Evolutionary conservation across 2,113 vertebrate genomes (phyloP).

Genomic region (Saccopteryx leptura): DNA sequence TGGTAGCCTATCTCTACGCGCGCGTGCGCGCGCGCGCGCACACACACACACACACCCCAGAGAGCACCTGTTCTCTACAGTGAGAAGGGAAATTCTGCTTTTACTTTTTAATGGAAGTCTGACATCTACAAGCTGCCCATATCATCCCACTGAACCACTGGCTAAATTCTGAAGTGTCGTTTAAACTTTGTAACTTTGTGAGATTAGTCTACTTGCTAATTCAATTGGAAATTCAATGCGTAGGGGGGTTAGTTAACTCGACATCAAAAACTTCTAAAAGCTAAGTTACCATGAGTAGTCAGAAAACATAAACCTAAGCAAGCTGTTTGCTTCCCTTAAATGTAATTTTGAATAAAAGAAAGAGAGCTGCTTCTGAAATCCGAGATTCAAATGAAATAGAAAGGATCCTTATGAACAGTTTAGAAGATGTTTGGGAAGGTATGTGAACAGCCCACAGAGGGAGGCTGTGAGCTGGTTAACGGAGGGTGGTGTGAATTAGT

Average conservation of each 20-base stretch:
- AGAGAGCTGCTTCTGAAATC: conserved; percentile 7
- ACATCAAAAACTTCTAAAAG: conserved; percentile 10
- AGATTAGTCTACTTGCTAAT: background rate
- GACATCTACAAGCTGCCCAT: background rate
- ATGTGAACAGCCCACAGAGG: background rate
- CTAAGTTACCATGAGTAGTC: background rate
- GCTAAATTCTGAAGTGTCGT: background rate
- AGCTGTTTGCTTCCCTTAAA: background rate
- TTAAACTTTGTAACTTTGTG: conserved; percentile 3
- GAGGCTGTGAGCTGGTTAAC: background rate
- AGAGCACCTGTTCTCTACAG: background rate
- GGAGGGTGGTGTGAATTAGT: background rate
- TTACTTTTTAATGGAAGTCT: background rate
- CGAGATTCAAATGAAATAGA: conserved; percentile 30
- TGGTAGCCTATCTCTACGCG: background rate
- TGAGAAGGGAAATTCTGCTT: conserved; percentile 13
- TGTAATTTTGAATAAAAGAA: conserved; percentile 3
- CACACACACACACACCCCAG: background rate
- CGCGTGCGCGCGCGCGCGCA: too few species aligned
- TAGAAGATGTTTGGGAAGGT: background rate
- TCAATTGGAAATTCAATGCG: background rate
- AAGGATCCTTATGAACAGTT: background rate
- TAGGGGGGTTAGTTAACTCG: background rate
- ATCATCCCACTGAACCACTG: background rate
- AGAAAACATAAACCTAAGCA: background rate